Conservation (phyloP, 2,797 vertebrate species). For the Molossus molossus region DNA sequence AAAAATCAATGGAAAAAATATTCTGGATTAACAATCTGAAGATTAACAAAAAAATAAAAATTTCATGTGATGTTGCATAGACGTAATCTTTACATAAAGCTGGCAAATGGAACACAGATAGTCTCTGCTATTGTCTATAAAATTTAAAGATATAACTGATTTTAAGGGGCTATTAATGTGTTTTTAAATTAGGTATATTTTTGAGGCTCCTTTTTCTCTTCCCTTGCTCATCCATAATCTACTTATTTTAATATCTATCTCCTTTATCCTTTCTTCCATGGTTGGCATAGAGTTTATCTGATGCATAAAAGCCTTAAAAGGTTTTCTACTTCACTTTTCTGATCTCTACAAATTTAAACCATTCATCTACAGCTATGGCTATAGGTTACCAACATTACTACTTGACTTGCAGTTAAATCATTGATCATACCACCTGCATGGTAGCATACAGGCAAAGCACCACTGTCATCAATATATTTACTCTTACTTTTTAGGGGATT, state of each 20-base stretch:
- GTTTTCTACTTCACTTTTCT: neutral
- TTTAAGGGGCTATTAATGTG: neutral
- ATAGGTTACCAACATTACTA: neutral
- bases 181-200: constrained; percentile 38
- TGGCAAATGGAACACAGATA: neutral
- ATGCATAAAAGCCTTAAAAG: neutral
- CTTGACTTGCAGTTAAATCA: neutral
- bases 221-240: neutral
- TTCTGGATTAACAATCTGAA: too few species aligned
- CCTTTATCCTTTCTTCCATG: neutral
- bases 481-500: neutral
- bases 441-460: neutral
- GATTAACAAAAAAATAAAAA: neutral
- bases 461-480: neutral
- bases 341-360: neutral
- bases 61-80: neutral
- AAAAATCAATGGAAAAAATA: too few species aligned
- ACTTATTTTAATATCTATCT: neutral
- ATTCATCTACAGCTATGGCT: neutral
- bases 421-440: neutral
- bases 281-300: neutral
- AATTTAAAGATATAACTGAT: neutral
- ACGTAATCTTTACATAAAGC: neutral
- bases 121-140: neutral
- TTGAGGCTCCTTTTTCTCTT: constrained; percentile 36